Evolutionary conservation across 2,113 vertebrate species (phyloP).

Genomic region (Ochotona princeps): DNA sequence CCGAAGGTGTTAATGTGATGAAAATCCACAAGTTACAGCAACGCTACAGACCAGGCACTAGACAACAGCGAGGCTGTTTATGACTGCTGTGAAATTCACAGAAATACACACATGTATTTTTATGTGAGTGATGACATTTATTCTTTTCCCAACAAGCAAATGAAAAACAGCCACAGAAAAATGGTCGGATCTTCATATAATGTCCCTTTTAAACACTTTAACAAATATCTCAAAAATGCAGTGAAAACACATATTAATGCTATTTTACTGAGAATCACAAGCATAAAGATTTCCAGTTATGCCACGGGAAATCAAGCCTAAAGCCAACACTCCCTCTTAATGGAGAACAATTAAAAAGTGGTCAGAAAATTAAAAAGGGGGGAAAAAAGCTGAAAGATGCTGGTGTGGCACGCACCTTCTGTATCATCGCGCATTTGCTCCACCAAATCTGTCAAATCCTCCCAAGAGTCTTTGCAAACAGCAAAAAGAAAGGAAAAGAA

Average conservation of each 20-base stretch:
- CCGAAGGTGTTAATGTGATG: background rate
- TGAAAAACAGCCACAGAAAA: slow-evolving; percentile 48
- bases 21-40: slow-evolving; percentile 18
- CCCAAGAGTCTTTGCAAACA: slow-evolving; percentile 96
- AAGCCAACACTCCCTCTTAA: slow-evolving; percentile 52
- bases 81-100: slow-evolving; percentile 11
- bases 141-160: background rate
- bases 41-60: background rate
- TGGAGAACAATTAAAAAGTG: slow-evolving; percentile 69
- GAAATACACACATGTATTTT: background rate
- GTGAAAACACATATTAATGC: background rate
- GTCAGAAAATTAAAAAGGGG: slow-evolving; percentile 57
- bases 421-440: slow-evolving; percentile 93
- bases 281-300: slow-evolving; percentile 38
- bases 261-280: slow-evolving; percentile 45
- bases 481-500: slow-evolving; percentile 90
- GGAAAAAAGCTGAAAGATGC: slow-evolving; percentile 83
- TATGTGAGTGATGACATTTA: background rate
- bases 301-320: slow-evolving; percentile 57
- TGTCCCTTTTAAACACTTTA: slow-evolving; percentile 25
- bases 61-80: background rate
- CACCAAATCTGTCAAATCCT: slow-evolving; percentile 97
- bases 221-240: slow-evolving; percentile 13
- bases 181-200: background rate
- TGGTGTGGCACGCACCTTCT: slow-evolving; percentile 93